These are phyloP conservation scores for Panonychus citri DNA, from an alignment of 1,140 invertebrate species.

Conservation along the genomic window DNA sequence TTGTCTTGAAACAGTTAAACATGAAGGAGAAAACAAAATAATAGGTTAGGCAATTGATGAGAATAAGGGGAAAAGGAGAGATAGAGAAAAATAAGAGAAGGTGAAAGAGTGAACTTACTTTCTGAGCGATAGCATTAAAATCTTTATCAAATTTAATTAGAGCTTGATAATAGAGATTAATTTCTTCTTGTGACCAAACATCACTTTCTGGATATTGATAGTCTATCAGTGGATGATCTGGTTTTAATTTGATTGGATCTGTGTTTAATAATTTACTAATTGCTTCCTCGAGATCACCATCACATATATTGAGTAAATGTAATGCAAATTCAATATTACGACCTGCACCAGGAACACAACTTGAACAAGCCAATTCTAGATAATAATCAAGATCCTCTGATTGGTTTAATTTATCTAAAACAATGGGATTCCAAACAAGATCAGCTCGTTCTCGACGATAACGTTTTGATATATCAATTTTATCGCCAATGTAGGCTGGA, in stretches of 20 bases:
- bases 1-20: not conserved
- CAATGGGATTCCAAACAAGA: conserved; percentile 17
- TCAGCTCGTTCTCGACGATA: conserved; percentile 13
- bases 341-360: conserved; percentile 39
- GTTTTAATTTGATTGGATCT: conserved; percentile 37
- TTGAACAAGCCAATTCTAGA: conserved; percentile 53
- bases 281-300: conserved; percentile 64
- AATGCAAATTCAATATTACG: conserved; percentile 83
- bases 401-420: not conserved
- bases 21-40: not conserved
- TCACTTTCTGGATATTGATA: conserved; percentile 50
- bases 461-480: not conserved
- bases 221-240: conserved; percentile 40
- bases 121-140: conserved; percentile 60
- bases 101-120: conserved; percentile 32
- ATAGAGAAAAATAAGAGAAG: not conserved
- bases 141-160: conserved; percentile 78
- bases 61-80: not conserved
- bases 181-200: conserved; percentile 60
- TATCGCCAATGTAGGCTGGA: conserved; percentile 24
- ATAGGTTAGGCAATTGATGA: too few relatives aligned
- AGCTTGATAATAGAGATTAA: conserved; percentile 62
- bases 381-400: conserved; percentile 19
- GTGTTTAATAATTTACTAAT: conserved; percentile 57
- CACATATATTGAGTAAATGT: conserved; percentile 58